Percentiles rank a stretch among this genome's conserved stretches.
These are phyloP conservation scores for Tragopan temminckii DNA, from an alignment of 2,797 vertebrate genomes.

Conservation along the genomic window DNA sequence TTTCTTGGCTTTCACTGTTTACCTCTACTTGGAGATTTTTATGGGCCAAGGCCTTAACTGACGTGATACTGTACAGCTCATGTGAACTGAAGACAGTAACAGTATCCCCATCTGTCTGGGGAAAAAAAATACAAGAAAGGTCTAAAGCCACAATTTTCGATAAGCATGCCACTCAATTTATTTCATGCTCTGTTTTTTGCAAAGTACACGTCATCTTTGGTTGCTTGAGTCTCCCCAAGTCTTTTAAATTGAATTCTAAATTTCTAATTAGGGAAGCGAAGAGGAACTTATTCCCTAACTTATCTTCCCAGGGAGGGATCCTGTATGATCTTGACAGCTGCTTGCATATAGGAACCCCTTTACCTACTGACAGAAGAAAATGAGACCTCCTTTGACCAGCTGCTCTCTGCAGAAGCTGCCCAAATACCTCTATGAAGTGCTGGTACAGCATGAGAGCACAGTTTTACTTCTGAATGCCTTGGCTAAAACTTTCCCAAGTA, in stretches of 20 bases:
- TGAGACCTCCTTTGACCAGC: neutral
- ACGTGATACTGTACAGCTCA: rapidly evolving
- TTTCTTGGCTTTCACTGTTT: neutral
- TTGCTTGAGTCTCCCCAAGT: neutral
- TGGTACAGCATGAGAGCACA: rapidly evolving
- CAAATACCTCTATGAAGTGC: neutral
- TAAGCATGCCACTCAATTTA: neutral
- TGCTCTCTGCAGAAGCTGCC: neutral
- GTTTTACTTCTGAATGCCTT: neutral
- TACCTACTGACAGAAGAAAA: rapidly evolving
- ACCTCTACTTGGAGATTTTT: neutral
- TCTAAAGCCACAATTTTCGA: neutral
- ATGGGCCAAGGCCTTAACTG: neutral
- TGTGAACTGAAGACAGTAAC: neutral
- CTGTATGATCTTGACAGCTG: neutral
- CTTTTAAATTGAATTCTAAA: neutral
- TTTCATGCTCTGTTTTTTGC: neutral
- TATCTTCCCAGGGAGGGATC: neutral
- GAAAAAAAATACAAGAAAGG: neutral
- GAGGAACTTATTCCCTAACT: neutral
- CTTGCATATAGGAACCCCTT: neutral
- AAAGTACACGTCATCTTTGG: neutral
- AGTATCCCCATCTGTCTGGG: neutral
- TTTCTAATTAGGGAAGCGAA: neutral
- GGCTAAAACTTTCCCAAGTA: neutral